Base-by-base conservation (phyloP, 2,113 vertebrate genomes). In the Toxotes chatareus region DNA sequence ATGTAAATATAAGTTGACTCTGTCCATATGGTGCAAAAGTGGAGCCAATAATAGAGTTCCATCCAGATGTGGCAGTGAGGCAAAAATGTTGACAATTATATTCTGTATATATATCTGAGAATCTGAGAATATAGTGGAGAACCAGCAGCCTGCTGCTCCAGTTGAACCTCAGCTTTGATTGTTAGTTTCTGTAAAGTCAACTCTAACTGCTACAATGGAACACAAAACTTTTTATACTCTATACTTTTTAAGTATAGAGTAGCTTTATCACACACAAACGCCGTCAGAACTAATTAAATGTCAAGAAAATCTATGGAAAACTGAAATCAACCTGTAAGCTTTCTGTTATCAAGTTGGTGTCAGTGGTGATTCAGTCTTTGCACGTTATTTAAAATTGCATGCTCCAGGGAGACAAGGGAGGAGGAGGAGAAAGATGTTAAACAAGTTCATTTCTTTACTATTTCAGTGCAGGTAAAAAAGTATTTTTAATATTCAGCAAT, bases 401-500 rank as follows among this genome's bases (percentile, higher is more conserved):
- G 36, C 9, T 16, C n/a, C 42, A 19, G 2, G 27, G 38, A 46
- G 6, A 31, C 27, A 47, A 46, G 7, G 10, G 53, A 56, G 21
- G 10, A 56, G 53, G 10, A 12, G 13, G 44, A 46, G 14, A 56
- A 56, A 12, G 11, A 23, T 11, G 53, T 56, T 11, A 27, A 56
- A 16, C 11, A 9, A 10, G 49, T 51, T 51, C 21, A 51, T 51
- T 6, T 49, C 46, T 21, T 51, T 21, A 19, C 47, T 19, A 19
- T 19, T 49, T 49, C 17, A n/a, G 19, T 49, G 16, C 46, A 49
- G 46, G 46, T 19, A 16, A 14, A 23, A n/a, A 55, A 63, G 13
- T 55, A 68, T 61, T 57, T 83, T 62, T 36, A 21, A 49, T 71
- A 55, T 64, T 51, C 27, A 60, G 34, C 57, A 61, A 36, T 65